These are phyloP conservation scores for Oceanodroma tethys DNA, from an alignment of 2,113 vertebrate species.

Conservation along the genomic window DNA sequence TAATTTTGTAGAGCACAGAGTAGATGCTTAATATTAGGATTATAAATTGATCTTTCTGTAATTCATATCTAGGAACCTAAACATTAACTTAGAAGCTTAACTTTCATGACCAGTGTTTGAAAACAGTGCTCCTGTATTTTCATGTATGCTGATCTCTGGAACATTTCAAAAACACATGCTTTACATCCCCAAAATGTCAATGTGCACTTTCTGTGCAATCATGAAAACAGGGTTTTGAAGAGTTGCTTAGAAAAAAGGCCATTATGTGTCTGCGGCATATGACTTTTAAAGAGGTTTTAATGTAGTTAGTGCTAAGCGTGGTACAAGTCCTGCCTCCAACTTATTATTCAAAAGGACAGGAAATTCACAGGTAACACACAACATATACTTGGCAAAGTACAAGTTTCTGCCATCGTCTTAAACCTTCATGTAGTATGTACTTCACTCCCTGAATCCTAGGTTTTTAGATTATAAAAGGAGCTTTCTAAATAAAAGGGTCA, in stretches of 20 bases:
- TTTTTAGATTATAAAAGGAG: not conserved
- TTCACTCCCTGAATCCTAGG: not conserved
- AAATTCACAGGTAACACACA: not conserved
- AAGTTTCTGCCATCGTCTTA: not conserved
- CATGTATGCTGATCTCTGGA: not conserved
- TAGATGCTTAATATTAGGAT: not conserved
- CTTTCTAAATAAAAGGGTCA: not conserved
- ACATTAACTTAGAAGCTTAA: not conserved
- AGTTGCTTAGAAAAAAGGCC: not conserved
- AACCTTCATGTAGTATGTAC: not conserved
- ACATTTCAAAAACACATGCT: not conserved
- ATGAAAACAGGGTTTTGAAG: not conserved
- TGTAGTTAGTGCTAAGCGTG: not conserved
- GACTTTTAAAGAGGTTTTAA: not conserved
- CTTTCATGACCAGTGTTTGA: not conserved
- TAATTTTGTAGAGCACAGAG: not conserved
- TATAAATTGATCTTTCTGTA: not conserved
- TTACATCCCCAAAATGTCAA: not conserved
- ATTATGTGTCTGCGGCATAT: not conserved
- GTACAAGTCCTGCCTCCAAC: not conserved
- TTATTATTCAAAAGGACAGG: not conserved
- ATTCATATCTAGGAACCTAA: not conserved
- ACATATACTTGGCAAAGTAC: not conserved
- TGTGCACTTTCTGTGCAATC: not conserved
- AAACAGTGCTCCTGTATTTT: not conserved